Evolutionary conservation across 92 coral and sea anemone genomes (phyloP).

Genomic region (Bergia puertoricense): DNA sequence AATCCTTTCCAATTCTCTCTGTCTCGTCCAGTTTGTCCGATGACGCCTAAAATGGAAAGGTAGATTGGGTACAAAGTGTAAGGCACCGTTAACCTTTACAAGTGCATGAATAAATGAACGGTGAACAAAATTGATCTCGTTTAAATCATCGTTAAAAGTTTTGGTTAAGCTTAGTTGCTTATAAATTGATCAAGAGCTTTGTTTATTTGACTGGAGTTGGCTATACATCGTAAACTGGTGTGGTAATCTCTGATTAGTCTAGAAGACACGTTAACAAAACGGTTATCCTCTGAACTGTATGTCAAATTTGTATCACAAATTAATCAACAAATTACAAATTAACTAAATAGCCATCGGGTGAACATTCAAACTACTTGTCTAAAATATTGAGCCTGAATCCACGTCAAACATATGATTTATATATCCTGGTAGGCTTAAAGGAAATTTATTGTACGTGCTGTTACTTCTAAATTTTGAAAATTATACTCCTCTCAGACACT

Average conservation of each 20-base stretch:
- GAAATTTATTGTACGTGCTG: background rate
- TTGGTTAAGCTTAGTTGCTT: no score
- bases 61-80: background rate
- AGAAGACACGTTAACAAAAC: no score
- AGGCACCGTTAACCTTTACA: background rate
- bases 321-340: background rate
- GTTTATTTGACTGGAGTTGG: background rate
- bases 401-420: no score
- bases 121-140: background rate
- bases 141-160: background rate
- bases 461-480: background rate
- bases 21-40: slow-evolving; percentile 63
- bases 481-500: background rate
- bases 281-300: no score
- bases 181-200: background rate
- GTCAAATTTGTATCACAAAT: no score
- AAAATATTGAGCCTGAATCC: background rate
- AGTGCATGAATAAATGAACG: background rate
- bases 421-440: background rate
- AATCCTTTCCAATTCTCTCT: slow-evolving; percentile 73
- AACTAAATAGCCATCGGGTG: background rate
- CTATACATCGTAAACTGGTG: no score
- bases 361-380: background rate
- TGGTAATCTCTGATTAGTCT: no score
- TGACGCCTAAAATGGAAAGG: slow-evolving; percentile 58